A percentile compares a stretch with the other conserved stretches of the same genome.
Conservation (phyloP, 2,797 vertebrate genomes). For the Acanthornis magna region DNA sequence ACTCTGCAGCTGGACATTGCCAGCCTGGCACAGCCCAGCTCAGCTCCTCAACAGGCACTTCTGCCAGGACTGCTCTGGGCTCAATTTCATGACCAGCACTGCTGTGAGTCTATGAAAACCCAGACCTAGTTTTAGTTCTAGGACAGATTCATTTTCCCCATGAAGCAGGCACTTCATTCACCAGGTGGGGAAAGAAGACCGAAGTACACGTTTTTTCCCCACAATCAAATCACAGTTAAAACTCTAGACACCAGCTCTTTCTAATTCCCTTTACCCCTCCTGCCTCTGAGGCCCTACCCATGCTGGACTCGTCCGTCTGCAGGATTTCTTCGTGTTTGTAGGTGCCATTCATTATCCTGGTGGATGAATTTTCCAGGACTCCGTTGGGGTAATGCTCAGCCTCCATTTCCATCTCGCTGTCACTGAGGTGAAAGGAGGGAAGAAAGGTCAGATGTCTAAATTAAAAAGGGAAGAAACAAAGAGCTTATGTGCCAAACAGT, state of each 20-base stretch:
- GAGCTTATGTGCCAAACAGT: neutral
- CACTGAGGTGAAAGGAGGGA: conserved; percentile 72
- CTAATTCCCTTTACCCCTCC: neutral
- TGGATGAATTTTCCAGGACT: conserved; percentile 86
- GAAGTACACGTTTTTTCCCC: neutral
- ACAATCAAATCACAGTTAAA: neutral
- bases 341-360: conserved; percentile 93
- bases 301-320: conserved; percentile 91
- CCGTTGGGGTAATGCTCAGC: conserved; percentile 95
- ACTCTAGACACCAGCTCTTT: neutral
- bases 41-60: neutral
- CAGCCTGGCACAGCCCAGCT: neutral
- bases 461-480: neutral
- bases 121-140: neutral
- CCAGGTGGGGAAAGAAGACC: neutral
- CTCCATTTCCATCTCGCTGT: conserved; percentile 98
- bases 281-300: conserved; percentile 75
- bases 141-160: neutral
- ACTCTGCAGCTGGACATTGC: neutral
- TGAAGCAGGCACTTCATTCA: neutral
- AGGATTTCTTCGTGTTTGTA: conserved; percentile 96
- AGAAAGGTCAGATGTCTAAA: neutral
- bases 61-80: neutral
- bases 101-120: neutral
- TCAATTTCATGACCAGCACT: neutral